These are phyloP conservation scores for Atrichornis clamosus DNA, from an alignment of 2,113 vertebrate genomes.

Conservation along the genomic window DNA sequence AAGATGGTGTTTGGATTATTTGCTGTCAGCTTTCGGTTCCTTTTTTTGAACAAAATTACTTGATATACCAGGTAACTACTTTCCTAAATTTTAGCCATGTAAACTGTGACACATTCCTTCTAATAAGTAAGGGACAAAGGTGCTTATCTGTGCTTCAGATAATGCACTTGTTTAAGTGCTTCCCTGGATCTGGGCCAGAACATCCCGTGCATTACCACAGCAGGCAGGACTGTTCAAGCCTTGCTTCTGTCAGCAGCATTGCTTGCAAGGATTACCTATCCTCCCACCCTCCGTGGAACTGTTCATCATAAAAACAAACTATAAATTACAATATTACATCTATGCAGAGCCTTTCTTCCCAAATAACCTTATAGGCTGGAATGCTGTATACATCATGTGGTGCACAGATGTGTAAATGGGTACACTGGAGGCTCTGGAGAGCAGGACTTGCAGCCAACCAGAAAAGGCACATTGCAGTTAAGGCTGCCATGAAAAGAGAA, in stretches of 20 bases:
- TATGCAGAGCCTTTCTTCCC: neutral
- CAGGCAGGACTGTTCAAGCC: neutral
- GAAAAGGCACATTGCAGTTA: neutral
- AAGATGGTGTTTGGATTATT: neutral
- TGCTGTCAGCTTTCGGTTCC: neutral
- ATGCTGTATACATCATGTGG: too few species aligned
- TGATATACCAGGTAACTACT: neutral
- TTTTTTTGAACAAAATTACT: neutral
- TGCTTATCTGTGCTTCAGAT: neutral
- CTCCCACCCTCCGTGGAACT: neutral
- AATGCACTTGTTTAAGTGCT: neutral
- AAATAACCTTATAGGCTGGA: neutral
- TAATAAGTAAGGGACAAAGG: neutral
- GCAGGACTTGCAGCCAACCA: neutral
- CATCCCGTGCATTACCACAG: accelerated
- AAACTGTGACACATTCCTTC: neutral
- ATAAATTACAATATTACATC: neutral
- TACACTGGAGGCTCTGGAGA: neutral
- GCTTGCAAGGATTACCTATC: neutral
- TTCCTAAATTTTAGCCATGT: neutral
- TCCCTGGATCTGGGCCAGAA: neutral
- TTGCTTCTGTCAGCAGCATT: neutral
- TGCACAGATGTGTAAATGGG: neutral
- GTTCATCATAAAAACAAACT: neutral
- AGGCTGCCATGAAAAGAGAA: neutral